Evolutionary conservation across 1,140 invertebrate species (phyloP).

Genomic region (Cylas formicarius): DNA sequence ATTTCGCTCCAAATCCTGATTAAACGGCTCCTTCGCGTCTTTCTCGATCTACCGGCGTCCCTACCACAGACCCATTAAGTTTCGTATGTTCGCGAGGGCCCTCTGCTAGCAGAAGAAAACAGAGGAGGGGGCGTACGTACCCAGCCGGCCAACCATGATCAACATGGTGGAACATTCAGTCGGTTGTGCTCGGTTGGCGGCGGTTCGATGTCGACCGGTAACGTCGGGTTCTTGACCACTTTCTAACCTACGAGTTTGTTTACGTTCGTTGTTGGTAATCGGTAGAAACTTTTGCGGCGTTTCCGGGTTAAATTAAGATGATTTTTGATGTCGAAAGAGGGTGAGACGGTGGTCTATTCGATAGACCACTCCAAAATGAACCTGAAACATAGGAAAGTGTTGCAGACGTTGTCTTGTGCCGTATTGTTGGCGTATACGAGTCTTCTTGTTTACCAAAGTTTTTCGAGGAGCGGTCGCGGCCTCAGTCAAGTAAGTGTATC

Average conservation of each 20-base stretch:
- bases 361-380: conserved; percentile 31
- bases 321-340: conserved; percentile 16
- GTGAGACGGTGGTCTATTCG: conserved; percentile 24
- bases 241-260: conserved; percentile 22
- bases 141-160: conserved; percentile 9
- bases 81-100: background rate
- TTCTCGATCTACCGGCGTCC: background rate
- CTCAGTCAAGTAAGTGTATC: too few relatives aligned
- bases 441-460: conserved; percentile 54
- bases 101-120: background rate
- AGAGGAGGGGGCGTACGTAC: background rate
- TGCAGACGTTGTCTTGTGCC: conserved; percentile 34
- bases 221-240: background rate
- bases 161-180: conserved; percentile 14
- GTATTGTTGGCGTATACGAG: conserved; percentile 51
- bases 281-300: conserved; percentile 5
- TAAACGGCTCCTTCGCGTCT: conserved; percentile 1
- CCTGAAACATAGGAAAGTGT: conserved; percentile 28
- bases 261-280: conserved; percentile 18
- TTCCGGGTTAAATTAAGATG: background rate
- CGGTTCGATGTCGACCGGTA: background rate
- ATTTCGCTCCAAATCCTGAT: background rate
- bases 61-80: background rate
- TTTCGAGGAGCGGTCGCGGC: conserved; percentile 25
- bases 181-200: conserved; percentile 2